Evolutionary conservation across 2,797 vertebrate species (phyloP).

Genomic region (Semotilus atromaculatus): DNA sequence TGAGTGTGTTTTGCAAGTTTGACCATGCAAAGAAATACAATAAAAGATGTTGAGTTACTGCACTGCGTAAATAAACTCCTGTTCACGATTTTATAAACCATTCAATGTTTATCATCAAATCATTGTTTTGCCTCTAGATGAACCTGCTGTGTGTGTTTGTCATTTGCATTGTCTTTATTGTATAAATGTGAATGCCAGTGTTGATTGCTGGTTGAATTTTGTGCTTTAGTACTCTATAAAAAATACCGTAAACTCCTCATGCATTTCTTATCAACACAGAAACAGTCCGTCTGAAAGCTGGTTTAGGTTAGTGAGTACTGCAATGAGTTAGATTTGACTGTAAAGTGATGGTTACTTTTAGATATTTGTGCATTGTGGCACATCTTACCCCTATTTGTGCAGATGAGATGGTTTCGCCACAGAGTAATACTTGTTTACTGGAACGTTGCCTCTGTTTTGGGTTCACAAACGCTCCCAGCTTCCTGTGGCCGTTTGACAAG

Average conservation of each 20-base stretch:
- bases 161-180: constrained; percentile 50
- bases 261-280: neutral
- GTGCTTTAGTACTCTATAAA: constrained; percentile 28
- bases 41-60: constrained; percentile 26
- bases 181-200: constrained; percentile 56
- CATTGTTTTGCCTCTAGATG: constrained; percentile 18
- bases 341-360: neutral
- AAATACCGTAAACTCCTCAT: neutral
- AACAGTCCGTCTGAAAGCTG: neutral
- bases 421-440: constrained; percentile 11
- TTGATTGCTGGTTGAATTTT: constrained; percentile 47
- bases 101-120: constrained; percentile 5
- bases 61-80: constrained; percentile 20
- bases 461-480: neutral
- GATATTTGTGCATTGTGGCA: neutral
- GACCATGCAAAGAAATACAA: neutral
- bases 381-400: neutral
- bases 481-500: constrained; percentile 26
- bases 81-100: neutral
- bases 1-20: constrained; percentile 6
- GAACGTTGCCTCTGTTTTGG: constrained; percentile 35
- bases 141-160: constrained; percentile 40
- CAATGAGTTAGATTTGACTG: neutral
- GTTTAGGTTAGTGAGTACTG: neutral
- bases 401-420: neutral